These are phyloP conservation scores for Coelinius sp. DNA, from an alignment of 2,888 invertebrate species.

Conservation along the genomic window DNA sequence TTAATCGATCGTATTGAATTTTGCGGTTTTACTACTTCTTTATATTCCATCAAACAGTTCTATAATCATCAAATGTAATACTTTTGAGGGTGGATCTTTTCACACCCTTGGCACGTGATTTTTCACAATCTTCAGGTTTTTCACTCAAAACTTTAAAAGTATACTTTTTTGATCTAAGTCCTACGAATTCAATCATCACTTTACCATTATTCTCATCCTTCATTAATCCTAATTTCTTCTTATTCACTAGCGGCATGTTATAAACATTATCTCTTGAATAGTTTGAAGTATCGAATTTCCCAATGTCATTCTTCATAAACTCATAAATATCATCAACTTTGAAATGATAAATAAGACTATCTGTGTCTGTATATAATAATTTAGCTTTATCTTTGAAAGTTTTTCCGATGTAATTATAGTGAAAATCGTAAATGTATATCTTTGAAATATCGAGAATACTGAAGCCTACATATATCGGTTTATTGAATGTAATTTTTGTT, in stretches of 20 bases:
- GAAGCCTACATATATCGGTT: slow-evolving; percentile 44
- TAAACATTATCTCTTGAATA: slow-evolving; percentile 40
- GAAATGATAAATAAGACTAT: too few relatives aligned
- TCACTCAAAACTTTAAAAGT: background rate
- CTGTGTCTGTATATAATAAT: too few relatives aligned
- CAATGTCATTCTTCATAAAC: slow-evolving; percentile 40
- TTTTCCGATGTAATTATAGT: slow-evolving; percentile 32
- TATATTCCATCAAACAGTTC: too few relatives aligned
- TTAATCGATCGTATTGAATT: too few relatives aligned
- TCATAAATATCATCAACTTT: too few relatives aligned
- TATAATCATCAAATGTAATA: too few relatives aligned
- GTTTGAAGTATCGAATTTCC: slow-evolving; percentile 46
- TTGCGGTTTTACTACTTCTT: too few relatives aligned
- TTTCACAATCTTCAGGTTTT: background rate
- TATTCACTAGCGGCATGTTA: slow-evolving; percentile 37
- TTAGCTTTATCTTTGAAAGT: too few relatives aligned
- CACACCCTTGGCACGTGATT: too few relatives aligned
- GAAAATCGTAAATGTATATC: slow-evolving; percentile 45
- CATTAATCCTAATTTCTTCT: too few relatives aligned
- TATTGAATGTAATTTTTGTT: too few relatives aligned
- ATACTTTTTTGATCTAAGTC: slow-evolving; percentile 24
- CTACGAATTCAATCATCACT: slow-evolving; percentile 28
- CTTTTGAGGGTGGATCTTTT: too few relatives aligned
- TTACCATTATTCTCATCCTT: slow-evolving; percentile 33
- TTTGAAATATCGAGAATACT: slow-evolving; percentile 41